phyloP scores from a whole-genome alignment of 2,797 vertebrate species.

The Gobio occitaniae region DNA sequence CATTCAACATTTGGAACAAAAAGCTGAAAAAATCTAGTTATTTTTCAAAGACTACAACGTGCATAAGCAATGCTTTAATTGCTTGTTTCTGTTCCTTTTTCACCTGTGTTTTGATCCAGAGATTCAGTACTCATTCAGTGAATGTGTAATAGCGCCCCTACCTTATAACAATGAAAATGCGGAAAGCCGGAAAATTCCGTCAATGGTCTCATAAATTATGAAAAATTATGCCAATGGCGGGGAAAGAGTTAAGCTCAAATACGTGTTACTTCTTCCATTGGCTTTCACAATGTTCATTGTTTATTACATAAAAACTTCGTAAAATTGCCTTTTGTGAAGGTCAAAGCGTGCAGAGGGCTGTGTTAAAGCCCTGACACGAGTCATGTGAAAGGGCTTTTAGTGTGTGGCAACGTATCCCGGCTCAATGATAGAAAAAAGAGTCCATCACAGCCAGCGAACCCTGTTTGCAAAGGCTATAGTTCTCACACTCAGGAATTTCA shows the following conservation, averaged over 20 bases:
- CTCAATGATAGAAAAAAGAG: slow-evolving; percentile 64
- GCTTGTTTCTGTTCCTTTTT: too few relatives aligned
- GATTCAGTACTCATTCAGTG: too few relatives aligned
- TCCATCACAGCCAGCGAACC: slow-evolving; percentile 39
- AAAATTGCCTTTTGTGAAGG: not conserved
- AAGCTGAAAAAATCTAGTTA: too few relatives aligned
- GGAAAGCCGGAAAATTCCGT: too few relatives aligned
- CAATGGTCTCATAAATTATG: too few relatives aligned
- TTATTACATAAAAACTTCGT: not conserved
- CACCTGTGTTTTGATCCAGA: too few relatives aligned
- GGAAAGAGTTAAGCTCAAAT: not conserved
- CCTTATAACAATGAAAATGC: too few relatives aligned
- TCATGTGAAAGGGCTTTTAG: slow-evolving; percentile 33
- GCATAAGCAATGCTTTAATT: too few relatives aligned
- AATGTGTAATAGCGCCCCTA: too few relatives aligned
- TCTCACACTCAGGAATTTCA: slow-evolving; percentile 60
- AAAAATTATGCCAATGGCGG: too few relatives aligned
- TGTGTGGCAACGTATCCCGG: slow-evolving; percentile 59
- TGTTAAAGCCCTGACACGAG: not conserved
- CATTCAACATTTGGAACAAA: too few relatives aligned
- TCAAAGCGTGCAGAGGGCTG: not conserved
- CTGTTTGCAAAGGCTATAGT: slow-evolving; percentile 47
- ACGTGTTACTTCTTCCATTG: not conserved
- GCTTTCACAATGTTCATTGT: not conserved
- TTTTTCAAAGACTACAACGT: too few relatives aligned